phyloP scores from a whole-genome alignment of 1,140 invertebrate genomes.

The Cyphomyrmex costatus region DNA sequence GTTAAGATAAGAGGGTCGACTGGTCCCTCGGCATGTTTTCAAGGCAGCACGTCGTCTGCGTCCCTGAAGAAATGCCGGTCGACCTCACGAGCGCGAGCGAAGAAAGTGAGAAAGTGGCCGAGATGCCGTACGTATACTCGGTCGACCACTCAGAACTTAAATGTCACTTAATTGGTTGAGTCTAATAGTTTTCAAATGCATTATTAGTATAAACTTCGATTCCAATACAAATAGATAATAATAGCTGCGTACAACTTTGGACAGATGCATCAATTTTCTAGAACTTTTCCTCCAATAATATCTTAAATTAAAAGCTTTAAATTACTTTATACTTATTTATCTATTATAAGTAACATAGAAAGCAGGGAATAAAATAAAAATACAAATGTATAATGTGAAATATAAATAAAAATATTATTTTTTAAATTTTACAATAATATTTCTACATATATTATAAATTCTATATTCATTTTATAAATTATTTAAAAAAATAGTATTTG shows the following conservation, averaged over 20 bases:
- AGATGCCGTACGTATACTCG: conserved; percentile 26
- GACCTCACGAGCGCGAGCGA: conserved; percentile 74
- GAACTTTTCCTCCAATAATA: not conserved
- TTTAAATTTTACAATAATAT: not conserved
- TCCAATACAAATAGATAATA: not conserved
- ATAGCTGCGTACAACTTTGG: not conserved
- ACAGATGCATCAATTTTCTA: not conserved
- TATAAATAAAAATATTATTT: not conserved
- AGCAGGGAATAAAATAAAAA: not conserved
- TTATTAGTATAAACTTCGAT: conserved; percentile 7
- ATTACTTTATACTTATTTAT: not conserved
- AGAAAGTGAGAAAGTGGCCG: conserved; percentile 80
- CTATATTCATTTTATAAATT: not conserved
- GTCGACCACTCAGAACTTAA: conserved; percentile 59
- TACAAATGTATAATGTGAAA: not conserved
- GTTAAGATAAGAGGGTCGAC: conserved; percentile 63
- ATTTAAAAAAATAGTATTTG: not conserved
- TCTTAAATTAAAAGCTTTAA: not conserved
- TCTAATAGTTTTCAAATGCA: conserved; percentile 62
- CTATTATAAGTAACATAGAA: not conserved
- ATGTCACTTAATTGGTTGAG: conserved; percentile 66
- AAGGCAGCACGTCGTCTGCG: conserved; percentile 72
- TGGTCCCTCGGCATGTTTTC: conserved; percentile 64
- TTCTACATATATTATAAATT: not conserved
- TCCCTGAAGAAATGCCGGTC: conserved; percentile 78